Evolutionary conservation across 2,113 vertebrate species (phyloP).

Genomic region (Anseranas semipalmata): DNA sequence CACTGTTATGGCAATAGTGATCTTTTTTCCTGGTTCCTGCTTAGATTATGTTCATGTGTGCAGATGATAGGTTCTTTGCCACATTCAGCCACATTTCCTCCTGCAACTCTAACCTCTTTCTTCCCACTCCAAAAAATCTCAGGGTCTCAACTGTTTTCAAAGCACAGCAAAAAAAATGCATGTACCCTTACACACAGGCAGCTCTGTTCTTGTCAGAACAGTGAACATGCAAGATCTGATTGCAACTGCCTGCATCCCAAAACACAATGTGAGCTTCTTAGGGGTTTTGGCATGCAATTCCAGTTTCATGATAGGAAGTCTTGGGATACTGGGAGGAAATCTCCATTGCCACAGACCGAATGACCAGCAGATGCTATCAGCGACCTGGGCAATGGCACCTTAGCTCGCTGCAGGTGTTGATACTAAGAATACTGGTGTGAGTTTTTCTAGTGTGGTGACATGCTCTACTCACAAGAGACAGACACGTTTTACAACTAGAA

Average conservation of each 20-base stretch:
- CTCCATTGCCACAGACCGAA: not conserved
- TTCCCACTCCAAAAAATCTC: not conserved
- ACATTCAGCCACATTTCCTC: not conserved
- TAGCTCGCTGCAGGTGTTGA: not conserved
- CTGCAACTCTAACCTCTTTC: not conserved
- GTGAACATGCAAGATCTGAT: not conserved
- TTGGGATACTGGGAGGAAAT: not conserved
- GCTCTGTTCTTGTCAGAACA: not conserved
- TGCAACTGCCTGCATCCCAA: not conserved
- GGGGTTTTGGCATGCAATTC: not conserved
- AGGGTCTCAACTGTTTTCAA: not conserved
- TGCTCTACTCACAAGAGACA: not conserved
- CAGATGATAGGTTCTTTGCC: not conserved
- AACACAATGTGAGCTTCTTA: not conserved
- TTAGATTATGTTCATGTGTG: not conserved
- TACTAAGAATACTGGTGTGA: not conserved
- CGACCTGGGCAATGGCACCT: not conserved
- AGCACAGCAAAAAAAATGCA: not conserved
- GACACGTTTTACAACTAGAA: too few relatives aligned
- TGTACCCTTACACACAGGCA: not conserved
- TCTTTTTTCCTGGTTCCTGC: not conserved
- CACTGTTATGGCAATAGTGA: not conserved
- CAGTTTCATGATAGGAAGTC: not conserved
- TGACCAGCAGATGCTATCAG: not conserved
- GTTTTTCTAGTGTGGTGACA: not conserved